Conservation (phyloP, 2,113 vertebrate genomes). For the Percina caprodes region DNA sequence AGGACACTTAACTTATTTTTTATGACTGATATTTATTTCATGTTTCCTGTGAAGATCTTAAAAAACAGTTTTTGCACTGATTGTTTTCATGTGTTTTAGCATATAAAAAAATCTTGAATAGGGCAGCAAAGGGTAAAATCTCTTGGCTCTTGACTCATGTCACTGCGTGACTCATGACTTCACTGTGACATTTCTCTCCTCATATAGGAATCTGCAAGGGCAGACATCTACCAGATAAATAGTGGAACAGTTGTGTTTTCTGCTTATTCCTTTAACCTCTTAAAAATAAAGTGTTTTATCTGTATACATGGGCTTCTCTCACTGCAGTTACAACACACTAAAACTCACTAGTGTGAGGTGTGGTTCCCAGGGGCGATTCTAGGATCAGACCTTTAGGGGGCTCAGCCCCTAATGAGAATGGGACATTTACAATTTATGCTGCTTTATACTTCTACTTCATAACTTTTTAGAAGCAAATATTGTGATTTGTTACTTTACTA, state of each 20-base stretch:
- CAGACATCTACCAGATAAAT: conserved; percentile 2
- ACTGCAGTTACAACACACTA: too few relatives aligned
- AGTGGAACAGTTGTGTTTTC: background rate
- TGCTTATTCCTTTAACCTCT: background rate
- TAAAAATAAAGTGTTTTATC: background rate
- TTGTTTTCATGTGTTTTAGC: conserved; percentile 30
- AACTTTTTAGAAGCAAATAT: too few relatives aligned
- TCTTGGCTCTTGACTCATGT: conserved; percentile 42
- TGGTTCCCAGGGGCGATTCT: too few relatives aligned
- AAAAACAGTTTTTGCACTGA: conserved; percentile 13
- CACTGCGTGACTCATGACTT: conserved; percentile 40
- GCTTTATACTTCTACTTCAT: too few relatives aligned
- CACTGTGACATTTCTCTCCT: conserved; percentile 40
- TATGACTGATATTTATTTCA: conserved; percentile 39
- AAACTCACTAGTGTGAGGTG: too few relatives aligned
- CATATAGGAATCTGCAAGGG: conserved; percentile 8
- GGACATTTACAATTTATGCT: too few relatives aligned
- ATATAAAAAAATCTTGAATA: conserved; percentile 11
- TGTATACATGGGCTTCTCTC: too few relatives aligned
- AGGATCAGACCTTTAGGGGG: too few relatives aligned
- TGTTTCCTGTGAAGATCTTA: background rate
- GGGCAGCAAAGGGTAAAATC: conserved; percentile 23
- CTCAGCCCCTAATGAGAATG: too few relatives aligned
- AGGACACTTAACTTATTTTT: conserved; percentile 3
- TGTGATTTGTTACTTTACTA: too few relatives aligned